phyloP scores from a whole-genome alignment of 2,888 invertebrate species.

The Melanotus villosus region DNA sequence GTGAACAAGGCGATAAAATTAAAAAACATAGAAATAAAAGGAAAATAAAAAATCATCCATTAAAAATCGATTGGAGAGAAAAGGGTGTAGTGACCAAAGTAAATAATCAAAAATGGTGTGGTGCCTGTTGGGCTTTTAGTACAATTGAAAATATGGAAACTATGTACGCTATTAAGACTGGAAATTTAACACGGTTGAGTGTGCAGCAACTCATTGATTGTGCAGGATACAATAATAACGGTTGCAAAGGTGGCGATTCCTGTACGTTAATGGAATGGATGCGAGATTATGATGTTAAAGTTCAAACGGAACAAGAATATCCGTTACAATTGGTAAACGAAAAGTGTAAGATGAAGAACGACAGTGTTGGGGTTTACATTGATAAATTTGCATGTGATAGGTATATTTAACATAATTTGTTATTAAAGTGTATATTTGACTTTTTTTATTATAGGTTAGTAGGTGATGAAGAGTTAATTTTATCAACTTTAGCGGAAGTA shows the following conservation, averaged over 20 bases:
- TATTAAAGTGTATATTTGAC: neutral
- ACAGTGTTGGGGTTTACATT: constrained; percentile 69
- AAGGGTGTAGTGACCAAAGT: constrained; percentile 78
- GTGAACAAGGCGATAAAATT: neutral
- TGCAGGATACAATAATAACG: constrained; percentile 79
- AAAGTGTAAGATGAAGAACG: constrained; percentile 68
- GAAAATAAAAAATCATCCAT: constrained; percentile 51
- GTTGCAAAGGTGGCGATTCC: constrained; percentile 87
- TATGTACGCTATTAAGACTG: constrained; percentile 80
- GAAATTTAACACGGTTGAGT: constrained; percentile 75
- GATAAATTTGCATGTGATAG: constrained; percentile 76
- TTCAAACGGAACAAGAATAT: constrained; percentile 75
- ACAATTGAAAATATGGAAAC: constrained; percentile 82
- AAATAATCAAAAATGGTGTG: constrained; percentile 82
- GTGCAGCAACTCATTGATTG: constrained; percentile 90
- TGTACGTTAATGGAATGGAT: constrained; percentile 86
- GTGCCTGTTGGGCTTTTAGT: constrained; percentile 92
- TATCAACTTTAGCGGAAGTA: constrained; percentile 74
- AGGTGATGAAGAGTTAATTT: constrained; percentile 75
- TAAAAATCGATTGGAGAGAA: constrained; percentile 67
- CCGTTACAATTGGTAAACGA: constrained; percentile 73
- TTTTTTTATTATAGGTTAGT: constrained; percentile 72
- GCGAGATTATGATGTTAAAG: constrained; percentile 69
- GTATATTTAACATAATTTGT: constrained; percentile 70
- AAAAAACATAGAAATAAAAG: neutral